These are phyloP conservation scores for Choreutis nemorana DNA, from an alignment of 2,888 invertebrate species.

Conservation along the genomic window DNA sequence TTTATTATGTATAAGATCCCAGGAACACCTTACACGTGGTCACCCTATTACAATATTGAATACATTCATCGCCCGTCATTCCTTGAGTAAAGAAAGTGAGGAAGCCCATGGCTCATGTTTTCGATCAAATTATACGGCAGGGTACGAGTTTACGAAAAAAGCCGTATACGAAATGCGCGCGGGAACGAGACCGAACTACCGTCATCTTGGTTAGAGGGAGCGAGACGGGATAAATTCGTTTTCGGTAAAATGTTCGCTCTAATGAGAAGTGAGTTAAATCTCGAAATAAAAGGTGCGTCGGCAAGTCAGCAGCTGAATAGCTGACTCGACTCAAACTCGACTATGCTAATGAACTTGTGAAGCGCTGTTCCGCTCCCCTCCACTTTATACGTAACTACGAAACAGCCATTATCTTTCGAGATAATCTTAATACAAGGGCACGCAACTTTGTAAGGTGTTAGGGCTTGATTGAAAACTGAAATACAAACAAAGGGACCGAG, in stretches of 20 bases:
- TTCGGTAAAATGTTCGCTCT: constrained; percentile 34
- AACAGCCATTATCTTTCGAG: constrained; percentile 40
- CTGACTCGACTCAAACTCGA: constrained; percentile 36
- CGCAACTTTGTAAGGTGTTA: no score
- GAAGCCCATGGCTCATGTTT: constrained; percentile 40
- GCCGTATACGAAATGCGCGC: constrained; percentile 23
- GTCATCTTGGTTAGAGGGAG: constrained; percentile 20
- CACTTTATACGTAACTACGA: no score
- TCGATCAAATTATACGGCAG: constrained; percentile 53
- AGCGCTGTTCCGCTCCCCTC: constrained; percentile 14
- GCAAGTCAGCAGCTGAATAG: constrained; percentile 37
- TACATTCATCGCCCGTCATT: constrained; percentile 29
- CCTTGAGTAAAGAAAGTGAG: constrained; percentile 26
- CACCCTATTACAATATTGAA: constrained; percentile 16
- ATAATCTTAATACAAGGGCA: constrained; percentile 48
- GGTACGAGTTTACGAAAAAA: constrained; percentile 25
- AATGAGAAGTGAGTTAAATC: constrained; percentile 51
- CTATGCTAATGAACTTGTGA: constrained; percentile 43
- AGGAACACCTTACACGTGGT: constrained; percentile 2
- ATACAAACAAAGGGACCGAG: no score
- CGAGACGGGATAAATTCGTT: constrained; percentile 36
- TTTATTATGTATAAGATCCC: no score
- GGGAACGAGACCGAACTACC: constrained; percentile 22
- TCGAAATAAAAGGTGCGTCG: constrained; percentile 55
- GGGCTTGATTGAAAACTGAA: no score